Conservation (phyloP, 2,797 vertebrate genomes). For the Rhinella marina region DNA sequence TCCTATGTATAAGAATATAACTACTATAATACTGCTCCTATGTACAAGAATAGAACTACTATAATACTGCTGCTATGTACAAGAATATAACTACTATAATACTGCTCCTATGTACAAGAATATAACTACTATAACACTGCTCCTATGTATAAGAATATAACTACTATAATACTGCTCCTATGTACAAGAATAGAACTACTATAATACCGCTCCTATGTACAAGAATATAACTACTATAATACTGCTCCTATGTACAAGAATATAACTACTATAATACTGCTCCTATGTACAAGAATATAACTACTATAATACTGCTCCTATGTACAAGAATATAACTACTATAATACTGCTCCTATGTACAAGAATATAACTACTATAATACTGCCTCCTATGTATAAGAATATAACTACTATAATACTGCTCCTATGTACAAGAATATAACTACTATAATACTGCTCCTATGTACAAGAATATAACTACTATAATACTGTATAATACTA, state of each 20-base stretch:
- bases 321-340: constrained; percentile 17
- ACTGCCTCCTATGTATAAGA: not conserved
- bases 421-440: not conserved
- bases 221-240: no score
- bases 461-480: not conserved
- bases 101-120: not conserved
- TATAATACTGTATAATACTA: not conserved
- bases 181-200: no score
- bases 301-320: not conserved
- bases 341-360: not conserved
- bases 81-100: not conserved
- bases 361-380: no score
- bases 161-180: no score
- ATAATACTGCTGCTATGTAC: not conserved
- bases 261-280: no score
- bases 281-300: not conserved
- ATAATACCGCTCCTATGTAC: no score
- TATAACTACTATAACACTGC: no score
- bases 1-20: no score
- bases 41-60: not conserved
- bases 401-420: not conserved
- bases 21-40: no score
- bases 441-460: not conserved
- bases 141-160: no score
- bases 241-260: no score